Base-by-base conservation (phyloP, 2,888 invertebrate genomes). In the Lymantria dispar region DNA sequence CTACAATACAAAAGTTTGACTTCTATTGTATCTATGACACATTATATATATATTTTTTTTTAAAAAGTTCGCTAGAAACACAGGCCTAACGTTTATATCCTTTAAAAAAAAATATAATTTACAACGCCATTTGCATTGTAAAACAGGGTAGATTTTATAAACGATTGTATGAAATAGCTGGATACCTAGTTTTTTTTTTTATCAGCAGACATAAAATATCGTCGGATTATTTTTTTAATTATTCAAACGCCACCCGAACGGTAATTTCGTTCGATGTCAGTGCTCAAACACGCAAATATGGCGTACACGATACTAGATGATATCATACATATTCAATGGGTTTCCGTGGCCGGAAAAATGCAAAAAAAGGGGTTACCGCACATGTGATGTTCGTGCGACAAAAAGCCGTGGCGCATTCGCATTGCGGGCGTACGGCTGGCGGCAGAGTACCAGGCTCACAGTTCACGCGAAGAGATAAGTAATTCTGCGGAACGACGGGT, bases 361-460 rank as follows among this genome's bases (percentile, higher is more conserved):
- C 54, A 62, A 55, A 64, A 55, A 63, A 61, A 59, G 65, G 44
- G 41, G n/a, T n/a, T 45, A 45, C n/a, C 65, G 69, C 70, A 68
- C 68, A 79, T 64, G 33, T 33, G 62, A 55, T 56, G 62, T 54
- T 49, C 56, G 57, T 59, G 63, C 70, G 65, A 63, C 72, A 79
- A 79, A 83, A 83, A 74, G 70, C 68, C 68, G 75, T 72, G 68
- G 75, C 76, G 74, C 76, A 80, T 83, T 86, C 82, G 85, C 83
- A 87, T 83, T 81, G 83, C 85, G 83, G 83, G 82, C 87, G 84
- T 83, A 79, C 80, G 78, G 79, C 85, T 80, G 85, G 83, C 88
- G 85, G 85, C 76, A 78, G 78, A 82, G 86, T 86, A 86, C 87
- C 81, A 73, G 86, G 85, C 74, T 76, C 76, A 78, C 82, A 80